Base-by-base conservation (phyloP, 2,888 invertebrate species). In the Epirrhoe alternata region DNA sequence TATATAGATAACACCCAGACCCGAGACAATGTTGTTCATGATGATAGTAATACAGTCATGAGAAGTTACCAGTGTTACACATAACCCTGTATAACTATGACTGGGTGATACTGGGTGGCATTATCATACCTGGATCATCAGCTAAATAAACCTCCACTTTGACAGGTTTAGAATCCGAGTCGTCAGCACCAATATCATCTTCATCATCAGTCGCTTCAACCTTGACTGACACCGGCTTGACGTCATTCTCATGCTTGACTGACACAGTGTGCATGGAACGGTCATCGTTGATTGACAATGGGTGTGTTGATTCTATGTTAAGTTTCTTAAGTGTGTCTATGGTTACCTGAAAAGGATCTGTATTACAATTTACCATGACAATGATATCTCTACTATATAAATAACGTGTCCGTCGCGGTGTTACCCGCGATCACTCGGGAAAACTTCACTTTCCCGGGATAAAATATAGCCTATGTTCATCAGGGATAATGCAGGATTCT, bases 71-170 rank as follows among this genome's bases (percentile, higher is more conserved):
- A n/a, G n/a, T n/a, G n/a, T n/a, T n/a, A n/a, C n/a, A n/a, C n/a
- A n/a, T n/a, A n/a, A n/a, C n/a, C n/a, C n/a, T n/a, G n/a, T n/a
- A n/a, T n/a, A n/a, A n/a, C n/a, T n/a, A n/a, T n/a, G n/a, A n/a
- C n/a, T n/a, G n/a, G n/a, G n/a, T n/a, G n/a, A n/a, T n/a, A n/a
- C n/a, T n/a, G n/a, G n/a, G n/a, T n/a, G n/a, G n/a, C n/a, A n/a
- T n/a, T n/a, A n/a, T n/a, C n/a, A n/a, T 33, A 50, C 24, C 47
- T 7, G 31, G 7, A 1, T 55, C 38, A 7, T 56, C 38, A 2
- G 10, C 35, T 33, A 54, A 24, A 38, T 50, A 33, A 0, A 53
- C 53, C 38, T 61, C 61, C 2, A 54, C 35, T 61, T 61, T 61
- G 47, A 61, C 54, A 0, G 54, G 35, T 24, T 61, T 54, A 0